Conservation (phyloP, 2,113 vertebrate species). For the Laticauda colubrina region DNA sequence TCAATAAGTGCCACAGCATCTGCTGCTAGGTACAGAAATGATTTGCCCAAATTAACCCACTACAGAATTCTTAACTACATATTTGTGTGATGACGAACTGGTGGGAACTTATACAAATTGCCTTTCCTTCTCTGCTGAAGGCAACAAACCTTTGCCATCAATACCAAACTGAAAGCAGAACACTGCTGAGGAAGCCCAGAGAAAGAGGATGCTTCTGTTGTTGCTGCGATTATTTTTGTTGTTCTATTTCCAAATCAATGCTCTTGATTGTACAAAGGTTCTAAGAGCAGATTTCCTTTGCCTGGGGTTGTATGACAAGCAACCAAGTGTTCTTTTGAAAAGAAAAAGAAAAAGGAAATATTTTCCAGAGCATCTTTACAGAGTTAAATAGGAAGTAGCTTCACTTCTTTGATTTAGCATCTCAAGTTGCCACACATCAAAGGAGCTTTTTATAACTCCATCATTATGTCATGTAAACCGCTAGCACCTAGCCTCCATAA, state of each 20-base stretch:
- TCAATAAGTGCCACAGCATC: conserved; percentile 50
- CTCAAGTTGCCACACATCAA: conserved; percentile 25
- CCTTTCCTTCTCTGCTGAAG: conserved; percentile 65
- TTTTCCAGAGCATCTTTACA: conserved; percentile 45
- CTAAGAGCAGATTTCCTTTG: conserved; percentile 55
- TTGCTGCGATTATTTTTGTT: neutral
- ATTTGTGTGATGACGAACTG: conserved; percentile 63
- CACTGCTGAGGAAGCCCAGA: conserved; percentile 53
- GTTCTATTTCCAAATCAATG: conserved; percentile 43
- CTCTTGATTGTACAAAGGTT: conserved; percentile 61
- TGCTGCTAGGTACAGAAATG: conserved; percentile 65
- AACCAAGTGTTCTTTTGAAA: conserved; percentile 44
- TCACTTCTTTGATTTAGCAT: neutral
- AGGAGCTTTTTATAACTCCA: conserved; percentile 16
- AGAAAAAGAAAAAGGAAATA: conserved; percentile 18
- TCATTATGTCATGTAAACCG: conserved; percentile 28
- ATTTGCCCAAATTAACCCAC: conserved; percentile 64
- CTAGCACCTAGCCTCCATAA: conserved; percentile 34
- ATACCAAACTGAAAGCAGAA: conserved; percentile 60
- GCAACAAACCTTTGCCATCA: conserved; percentile 62
- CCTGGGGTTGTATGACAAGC: conserved; percentile 54
- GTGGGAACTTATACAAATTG: conserved; percentile 68
- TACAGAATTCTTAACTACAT: conserved; percentile 60
- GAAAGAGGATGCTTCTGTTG: conserved; percentile 27
- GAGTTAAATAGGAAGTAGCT: conserved; percentile 35